Base-by-base conservation (phyloP, 1,140 invertebrate species). In the Drosophila punjabiensis region DNA sequence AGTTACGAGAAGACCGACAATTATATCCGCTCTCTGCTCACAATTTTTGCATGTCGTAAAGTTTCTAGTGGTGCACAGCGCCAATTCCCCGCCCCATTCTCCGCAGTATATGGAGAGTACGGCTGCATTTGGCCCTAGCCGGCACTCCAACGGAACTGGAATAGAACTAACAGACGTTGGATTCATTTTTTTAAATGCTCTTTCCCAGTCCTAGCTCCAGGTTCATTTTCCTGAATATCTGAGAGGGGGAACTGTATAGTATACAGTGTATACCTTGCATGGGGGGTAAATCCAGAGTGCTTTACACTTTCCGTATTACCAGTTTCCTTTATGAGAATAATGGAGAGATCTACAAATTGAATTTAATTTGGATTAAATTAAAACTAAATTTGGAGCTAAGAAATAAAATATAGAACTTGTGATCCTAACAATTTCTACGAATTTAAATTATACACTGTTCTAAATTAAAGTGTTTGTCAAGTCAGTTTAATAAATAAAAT, bases 21-120 rank as follows among this genome's bases (percentile, higher is more conserved):
- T 89, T 89, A 89, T 90, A 90, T 89, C 86, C 86, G 82, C 86
- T 89, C 86, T 90, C 82, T 89, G 86, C 86, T 89, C 86, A 82
- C 82, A 85, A 90, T 90, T 89, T 89, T 89, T 89, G 86, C 86
- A 89, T 89, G 86, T 89, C 86, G 86, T 90, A 89, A 89, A 89
- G 86, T 89, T 89, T 89, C 66, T 89, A 88, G 85, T 88, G 85
- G 82, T 75, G 79, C 82, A 71, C 71, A 82, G 74, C 81, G 61
- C 81, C 55, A 59, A 43, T 62, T 69, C 61, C 59, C 28, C 11
- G 20, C 20, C 20, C 32, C 45, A 55, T 61, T 47, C 47, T 59
- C 39, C 58, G 24, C 30, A 60, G 28, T 28, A 30, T 52, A 20
- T 18, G 18, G 18, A 39, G 52, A 62, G 52, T 69, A 20, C 43